Base-by-base conservation (phyloP, 2,888 invertebrate genomes). In the Ellobium chinense region DNA sequence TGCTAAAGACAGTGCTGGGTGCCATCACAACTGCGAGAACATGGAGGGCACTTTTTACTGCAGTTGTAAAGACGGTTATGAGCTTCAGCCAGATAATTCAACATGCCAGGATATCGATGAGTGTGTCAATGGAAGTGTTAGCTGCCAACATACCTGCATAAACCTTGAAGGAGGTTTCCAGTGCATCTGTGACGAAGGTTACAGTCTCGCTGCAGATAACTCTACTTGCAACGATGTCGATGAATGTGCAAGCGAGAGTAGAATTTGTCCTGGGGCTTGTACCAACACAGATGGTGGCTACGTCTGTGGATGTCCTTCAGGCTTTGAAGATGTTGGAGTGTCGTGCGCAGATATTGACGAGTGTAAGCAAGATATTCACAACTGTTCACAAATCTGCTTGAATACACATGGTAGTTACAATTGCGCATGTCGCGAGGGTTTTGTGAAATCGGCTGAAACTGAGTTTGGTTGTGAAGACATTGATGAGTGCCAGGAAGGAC, bases 401-500 rank as follows among this genome's bases (percentile, higher is more conserved):
- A 46, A 46, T 46, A 46, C 46, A 46, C 46, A 46, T 12, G 46
- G 46, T 12, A 46, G 46, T 46, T 46, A 12, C 18, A 18, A 12
- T 46, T 46, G 46, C 46, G 18, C 9, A 7, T 46, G 46, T 46
- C 18, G 9, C 46, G 7, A 12, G 46, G 46, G 46, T 18, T 46
- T 46, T 46, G 18, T 12, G 18, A n/a, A n/a, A n/a, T n/a, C n/a
- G n/a, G n/a, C n/a, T n/a, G 46, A 46, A 46, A 18, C 7, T 46
- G 18, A 46, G 9, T 7, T 7, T 7, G 21, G 7, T 60, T 56
- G n/a, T 69, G 27, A 37, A 86, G 86, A 86, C 69, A 58, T 83
- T 3, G 76, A 86, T 58, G 85, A 86, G 65, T 85, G 86, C 36
- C 34, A 70, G 27, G 24, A 1, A 2, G 63, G 75, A 62, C 82